Conservation (phyloP, 2,888 invertebrate genomes). For the Diaprepes abbreviatus region DNA sequence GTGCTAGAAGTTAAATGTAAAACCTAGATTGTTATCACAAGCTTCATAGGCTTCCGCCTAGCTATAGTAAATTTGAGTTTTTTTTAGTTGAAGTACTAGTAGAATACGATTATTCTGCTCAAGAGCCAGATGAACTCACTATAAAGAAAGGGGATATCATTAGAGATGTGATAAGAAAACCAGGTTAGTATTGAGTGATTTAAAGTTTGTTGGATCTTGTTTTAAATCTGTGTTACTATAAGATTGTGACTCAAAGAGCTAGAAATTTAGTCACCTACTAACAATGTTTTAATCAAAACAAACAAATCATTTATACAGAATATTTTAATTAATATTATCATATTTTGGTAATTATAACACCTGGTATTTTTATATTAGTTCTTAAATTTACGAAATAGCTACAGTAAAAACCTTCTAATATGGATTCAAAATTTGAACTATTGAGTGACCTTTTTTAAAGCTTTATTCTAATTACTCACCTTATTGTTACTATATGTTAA, state of each 20-base stretch:
- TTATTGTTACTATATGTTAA: no score
- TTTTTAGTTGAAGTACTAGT: slow-evolving; percentile 83
- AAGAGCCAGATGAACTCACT: slow-evolving; percentile 88
- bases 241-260: neutral
- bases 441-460: no score
- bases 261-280: neutral
- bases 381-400: no score
- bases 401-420: no score
- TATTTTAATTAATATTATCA: no score
- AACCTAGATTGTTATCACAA: slow-evolving; percentile 9
- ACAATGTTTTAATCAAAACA: no score
- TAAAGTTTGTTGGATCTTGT: no score
- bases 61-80: slow-evolving; percentile 21
- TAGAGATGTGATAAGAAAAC: slow-evolving; percentile 81
- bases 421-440: no score
- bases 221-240: neutral
- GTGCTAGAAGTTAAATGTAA: neutral
- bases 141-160: slow-evolving; percentile 87
- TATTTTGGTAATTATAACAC: no score
- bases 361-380: no score
- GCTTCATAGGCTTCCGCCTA: slow-evolving; percentile 21
- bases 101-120: slow-evolving; percentile 88
- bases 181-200: slow-evolving; percentile 65
- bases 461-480: no score
- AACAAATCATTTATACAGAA: no score